Evolutionary conservation across 2,113 vertebrate species (phyloP), one percentile per base, ranked within the genome.

Genomic region (Cephalopholis sonnerati): DNA sequence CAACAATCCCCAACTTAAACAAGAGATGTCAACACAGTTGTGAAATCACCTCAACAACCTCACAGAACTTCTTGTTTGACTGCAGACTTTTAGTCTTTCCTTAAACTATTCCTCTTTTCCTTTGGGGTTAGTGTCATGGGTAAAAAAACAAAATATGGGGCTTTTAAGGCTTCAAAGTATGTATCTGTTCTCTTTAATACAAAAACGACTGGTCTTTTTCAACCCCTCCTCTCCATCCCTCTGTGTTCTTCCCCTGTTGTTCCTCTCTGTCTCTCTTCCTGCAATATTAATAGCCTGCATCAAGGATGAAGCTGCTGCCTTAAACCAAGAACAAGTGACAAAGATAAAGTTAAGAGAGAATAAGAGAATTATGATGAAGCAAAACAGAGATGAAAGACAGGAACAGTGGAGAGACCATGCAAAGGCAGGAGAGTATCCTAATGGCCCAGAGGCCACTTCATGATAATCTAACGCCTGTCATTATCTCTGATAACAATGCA

Each of bases 381-480:
- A 65, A 66, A 57, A 36, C 11, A 74, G 20, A 65, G 29, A 58
- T 16, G 51, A 73, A 66, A 20, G 53, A 66, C 36, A 75, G 39
- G 7, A 36, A 8, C 32, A 29, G 12, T 0, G 6, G 20, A 36
- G 41, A 27, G 36, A 55, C 0, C 1, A 66, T n/a, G 7, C 8
- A 53, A 46, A 73, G 16, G 11, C 20, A 13, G 53, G 32, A 65
- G 5, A 57, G 25, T 18, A 54, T 59, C 36, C 46, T 22, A 20
- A 13, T 41, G 4, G 39, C 18, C 20, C 44, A 24, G 32, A 50
- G 48, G n/a, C 54, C 66, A 55, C 78, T 79, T 80, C 51, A 84
- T 87, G 72, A 65, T 20, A 53, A 79, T 85, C 41, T 9, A 64
- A 55, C 6, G 8, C 24, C 74, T 73, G 70, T 69, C 61, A 50